A percentile compares a stretch with the other conserved stretches of the same genome.
These are phyloP conservation scores for Drosophila grimshawi DNA, from an alignment of 1,140 invertebrate species.

Conservation along the genomic window DNA sequence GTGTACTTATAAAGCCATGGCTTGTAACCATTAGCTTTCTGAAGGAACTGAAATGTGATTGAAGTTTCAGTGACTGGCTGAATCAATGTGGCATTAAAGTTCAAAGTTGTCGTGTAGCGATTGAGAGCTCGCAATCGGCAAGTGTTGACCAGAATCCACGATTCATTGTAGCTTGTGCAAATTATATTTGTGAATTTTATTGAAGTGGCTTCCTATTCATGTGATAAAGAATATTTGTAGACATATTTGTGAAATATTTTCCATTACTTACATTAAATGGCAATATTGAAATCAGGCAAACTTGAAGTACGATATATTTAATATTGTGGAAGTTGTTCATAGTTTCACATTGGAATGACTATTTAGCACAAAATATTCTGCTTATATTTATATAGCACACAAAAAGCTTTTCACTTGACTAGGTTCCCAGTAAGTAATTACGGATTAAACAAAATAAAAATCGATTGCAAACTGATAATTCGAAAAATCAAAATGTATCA, in stretches of 20 bases:
- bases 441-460: no score
- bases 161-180: constrained; percentile 14
- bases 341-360: no score
- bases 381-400: no score
- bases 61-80: background rate
- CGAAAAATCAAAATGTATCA: no score
- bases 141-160: background rate
- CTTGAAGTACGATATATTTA: background rate
- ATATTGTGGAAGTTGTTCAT: no score
- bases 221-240: background rate
- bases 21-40: constrained; percentile 18
- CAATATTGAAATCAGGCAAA: background rate
- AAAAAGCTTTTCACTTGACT: no score
- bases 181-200: constrained; percentile 24
- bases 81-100: background rate
- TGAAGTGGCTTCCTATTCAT: background rate
- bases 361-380: no score
- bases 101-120: constrained; percentile 9
- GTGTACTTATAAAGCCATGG: constrained; percentile 3
- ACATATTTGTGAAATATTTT: background rate
- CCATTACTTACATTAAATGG: background rate
- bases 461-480: no score
- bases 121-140: constrained; percentile 19
- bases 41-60: background rate
- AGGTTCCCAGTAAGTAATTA: no score